Evolutionary conservation across 2,113 vertebrate species (phyloP).

Genomic region (Lophura nycthemera): DNA sequence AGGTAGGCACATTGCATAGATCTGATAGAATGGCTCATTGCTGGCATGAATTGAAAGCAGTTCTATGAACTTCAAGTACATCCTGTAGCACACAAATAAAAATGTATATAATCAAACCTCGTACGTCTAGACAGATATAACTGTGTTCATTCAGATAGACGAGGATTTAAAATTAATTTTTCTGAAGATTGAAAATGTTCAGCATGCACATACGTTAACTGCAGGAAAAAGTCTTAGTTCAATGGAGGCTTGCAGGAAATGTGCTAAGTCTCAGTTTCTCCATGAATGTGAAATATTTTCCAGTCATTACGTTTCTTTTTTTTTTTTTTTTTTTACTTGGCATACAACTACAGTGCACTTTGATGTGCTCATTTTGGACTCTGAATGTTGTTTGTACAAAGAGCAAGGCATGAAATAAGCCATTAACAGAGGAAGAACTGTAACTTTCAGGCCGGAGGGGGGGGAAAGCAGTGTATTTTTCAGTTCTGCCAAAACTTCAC

Average conservation of each 20-base stretch:
- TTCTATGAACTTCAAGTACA: background rate
- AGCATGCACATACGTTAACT: conserved; percentile 21
- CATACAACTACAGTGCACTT: conserved; percentile 59
- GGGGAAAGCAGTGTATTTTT: background rate
- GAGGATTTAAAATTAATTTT: background rate
- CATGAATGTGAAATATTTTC: conserved; percentile 73
- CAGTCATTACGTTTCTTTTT: conserved; percentile 65
- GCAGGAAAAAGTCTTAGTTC: conserved; percentile 35
- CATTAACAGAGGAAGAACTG: conserved; percentile 26
- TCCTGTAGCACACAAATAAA: background rate
- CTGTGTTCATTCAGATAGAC: background rate
- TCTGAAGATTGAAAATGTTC: background rate
- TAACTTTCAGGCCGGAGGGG: background rate
- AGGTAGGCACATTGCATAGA: background rate
- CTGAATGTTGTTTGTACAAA: conserved; percentile 55
- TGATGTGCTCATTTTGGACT: conserved; percentile 66
- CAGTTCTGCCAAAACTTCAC: background rate
- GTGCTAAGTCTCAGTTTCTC: conserved; percentile 74
- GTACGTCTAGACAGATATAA: background rate
- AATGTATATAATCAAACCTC: background rate
- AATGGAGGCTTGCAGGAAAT: conserved; percentile 51
- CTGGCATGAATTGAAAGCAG: background rate
- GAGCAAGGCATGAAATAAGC: conserved; percentile 53
- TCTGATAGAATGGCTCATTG: background rate
- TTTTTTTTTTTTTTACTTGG: conserved; percentile 57